These are phyloP conservation scores for Aphyosemion australe DNA, from an alignment of 2,113 vertebrate genomes.

Conservation along the genomic window DNA sequence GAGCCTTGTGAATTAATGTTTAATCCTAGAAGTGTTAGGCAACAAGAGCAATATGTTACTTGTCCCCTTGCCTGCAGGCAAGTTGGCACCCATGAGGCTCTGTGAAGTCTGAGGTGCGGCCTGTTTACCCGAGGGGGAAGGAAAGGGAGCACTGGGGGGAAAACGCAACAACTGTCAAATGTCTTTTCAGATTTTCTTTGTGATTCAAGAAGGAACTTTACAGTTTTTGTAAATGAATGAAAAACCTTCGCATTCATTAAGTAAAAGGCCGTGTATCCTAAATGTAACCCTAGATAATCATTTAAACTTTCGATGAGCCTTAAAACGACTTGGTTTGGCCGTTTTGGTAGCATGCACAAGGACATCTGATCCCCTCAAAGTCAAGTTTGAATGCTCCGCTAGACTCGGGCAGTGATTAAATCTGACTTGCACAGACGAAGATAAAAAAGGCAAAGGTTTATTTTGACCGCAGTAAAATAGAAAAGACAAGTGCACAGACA, in stretches of 20 bases:
- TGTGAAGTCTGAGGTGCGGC: slow-evolving; percentile 55
- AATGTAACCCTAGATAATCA: slow-evolving; percentile 12
- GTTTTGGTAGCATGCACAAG: slow-evolving; percentile 2
- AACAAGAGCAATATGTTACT: slow-evolving; percentile 75
- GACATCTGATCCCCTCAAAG: slow-evolving; percentile 11
- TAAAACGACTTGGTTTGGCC: slow-evolving; percentile 1
- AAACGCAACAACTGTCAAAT: slow-evolving; percentile 31
- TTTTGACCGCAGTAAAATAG: slow-evolving; percentile 30
- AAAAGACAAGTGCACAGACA: slow-evolving; percentile 25
- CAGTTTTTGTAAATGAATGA: too few species aligned
- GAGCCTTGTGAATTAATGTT: slow-evolving; percentile 72
- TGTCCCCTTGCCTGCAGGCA: slow-evolving; percentile 66
- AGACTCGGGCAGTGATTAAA: slow-evolving; percentile 46
- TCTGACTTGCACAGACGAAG: slow-evolving; percentile 36
- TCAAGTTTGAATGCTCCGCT: slow-evolving; percentile 21
- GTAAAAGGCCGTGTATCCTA: neutral
- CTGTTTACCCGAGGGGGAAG: slow-evolving; percentile 51
- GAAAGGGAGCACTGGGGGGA: neutral
- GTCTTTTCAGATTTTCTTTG: slow-evolving; percentile 40
- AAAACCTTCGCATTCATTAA: too few species aligned
- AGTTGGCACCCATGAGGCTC: slow-evolving; percentile 63
- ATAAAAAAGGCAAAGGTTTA: slow-evolving; percentile 51
- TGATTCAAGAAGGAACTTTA: slow-evolving; percentile 39
- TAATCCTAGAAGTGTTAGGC: slow-evolving; percentile 74
- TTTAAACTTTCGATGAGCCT: slow-evolving; percentile 13